Evolutionary conservation across 2,113 vertebrate genomes (phyloP).

Genomic region (Melanerpes formicivorus): DNA sequence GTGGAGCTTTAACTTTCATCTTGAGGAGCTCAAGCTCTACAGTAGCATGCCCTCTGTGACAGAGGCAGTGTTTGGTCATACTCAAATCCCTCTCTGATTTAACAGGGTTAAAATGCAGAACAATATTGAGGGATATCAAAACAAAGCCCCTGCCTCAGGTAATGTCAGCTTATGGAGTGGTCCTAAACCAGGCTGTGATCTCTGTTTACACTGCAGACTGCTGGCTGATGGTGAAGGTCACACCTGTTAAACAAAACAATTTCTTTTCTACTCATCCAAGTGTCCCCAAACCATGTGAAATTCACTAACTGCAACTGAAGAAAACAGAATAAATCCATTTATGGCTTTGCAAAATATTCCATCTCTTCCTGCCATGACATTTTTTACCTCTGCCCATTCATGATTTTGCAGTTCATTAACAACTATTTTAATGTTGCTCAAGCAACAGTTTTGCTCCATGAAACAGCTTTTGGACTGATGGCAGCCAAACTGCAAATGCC

Average conservation of each 20-base stretch:
- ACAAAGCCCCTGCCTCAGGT: neutral
- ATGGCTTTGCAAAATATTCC: neutral
- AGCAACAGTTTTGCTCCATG: neutral
- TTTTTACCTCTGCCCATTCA: neutral
- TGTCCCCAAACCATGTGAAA: neutral
- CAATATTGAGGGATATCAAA: neutral
- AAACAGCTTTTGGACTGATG: neutral
- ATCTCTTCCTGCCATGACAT: neutral
- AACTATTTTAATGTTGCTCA: neutral
- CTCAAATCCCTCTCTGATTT: neutral
- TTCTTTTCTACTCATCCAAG: neutral
- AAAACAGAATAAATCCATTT: neutral
- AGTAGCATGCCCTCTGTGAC: rapidly evolving
- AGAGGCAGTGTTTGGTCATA: neutral
- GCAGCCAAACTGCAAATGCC: neutral
- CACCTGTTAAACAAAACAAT: neutral
- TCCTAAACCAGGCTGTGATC: neutral
- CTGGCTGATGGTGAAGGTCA: neutral
- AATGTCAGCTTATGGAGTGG: neutral
- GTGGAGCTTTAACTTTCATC: neutral
- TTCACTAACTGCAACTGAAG: neutral
- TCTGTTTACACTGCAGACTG: neutral
- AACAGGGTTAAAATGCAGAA: neutral
- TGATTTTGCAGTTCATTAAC: neutral
- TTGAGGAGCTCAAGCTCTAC: neutral